These are phyloP conservation scores for Gambusia affinis DNA, from an alignment of 2,113 vertebrate genomes.

Conservation along the genomic window DNA sequence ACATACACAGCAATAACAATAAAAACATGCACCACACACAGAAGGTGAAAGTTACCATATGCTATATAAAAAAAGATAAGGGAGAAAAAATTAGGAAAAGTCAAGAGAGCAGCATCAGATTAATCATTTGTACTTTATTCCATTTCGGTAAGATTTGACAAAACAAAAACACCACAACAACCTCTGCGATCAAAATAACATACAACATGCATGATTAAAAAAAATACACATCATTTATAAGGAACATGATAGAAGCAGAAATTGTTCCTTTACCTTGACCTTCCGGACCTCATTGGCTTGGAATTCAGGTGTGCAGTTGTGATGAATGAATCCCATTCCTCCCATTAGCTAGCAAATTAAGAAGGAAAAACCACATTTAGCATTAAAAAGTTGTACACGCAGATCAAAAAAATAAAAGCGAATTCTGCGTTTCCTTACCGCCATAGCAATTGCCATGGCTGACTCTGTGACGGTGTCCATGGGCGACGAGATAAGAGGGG, in stretches of 20 bases:
- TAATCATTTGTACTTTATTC: background rate
- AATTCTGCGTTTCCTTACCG: conserved; percentile 78
- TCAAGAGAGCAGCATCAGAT: background rate
- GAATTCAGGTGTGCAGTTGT: conserved; percentile 95
- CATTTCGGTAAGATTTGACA: background rate
- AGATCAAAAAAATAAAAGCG: background rate
- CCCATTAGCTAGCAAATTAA: conserved; percentile 86
- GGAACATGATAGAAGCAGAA: background rate
- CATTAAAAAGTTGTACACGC: background rate
- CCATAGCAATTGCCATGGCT: conserved; percentile 94
- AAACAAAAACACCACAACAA: background rate
- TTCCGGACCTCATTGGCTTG: conserved; percentile 94
- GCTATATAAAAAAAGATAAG: conserved; percentile 36
- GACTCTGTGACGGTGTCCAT: conserved; percentile 97
- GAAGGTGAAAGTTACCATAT: conserved; percentile 21
- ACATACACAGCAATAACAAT: background rate
- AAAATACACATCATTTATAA: background rate
- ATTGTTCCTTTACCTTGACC: conserved; percentile 84
- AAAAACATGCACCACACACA: background rate
- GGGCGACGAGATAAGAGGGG: conserved; percentile 92
- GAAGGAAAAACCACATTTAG: background rate
- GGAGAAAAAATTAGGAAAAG: conserved; percentile 10
- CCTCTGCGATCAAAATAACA: background rate
- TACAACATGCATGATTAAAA: background rate
- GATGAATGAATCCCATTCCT: conserved; percentile 94